Evolutionary conservation across 1,140 invertebrate genomes (phyloP), one percentile per base, ranked within the genome.

Genomic region (Hydropsyche tenuis): DNA sequence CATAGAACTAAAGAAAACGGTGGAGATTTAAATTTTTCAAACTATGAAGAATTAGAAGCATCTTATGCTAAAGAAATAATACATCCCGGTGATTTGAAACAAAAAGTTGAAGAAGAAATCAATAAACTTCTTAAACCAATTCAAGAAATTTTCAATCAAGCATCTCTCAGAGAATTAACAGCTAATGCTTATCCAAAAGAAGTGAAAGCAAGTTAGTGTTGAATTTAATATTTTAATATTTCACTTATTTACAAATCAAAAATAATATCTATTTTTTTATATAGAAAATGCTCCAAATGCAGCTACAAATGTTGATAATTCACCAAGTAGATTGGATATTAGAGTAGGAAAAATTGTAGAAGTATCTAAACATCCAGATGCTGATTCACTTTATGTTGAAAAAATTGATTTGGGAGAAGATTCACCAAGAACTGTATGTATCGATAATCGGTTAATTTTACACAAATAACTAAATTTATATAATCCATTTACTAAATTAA

Each of bases 21-120:
- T 60, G 96, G 96, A 60, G 87, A 95, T 84, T 77, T 90, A 51
- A 85, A 85, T 18, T 99, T 90, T 84, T 81, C 84, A 0, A 90
- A 87, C 6, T 98, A 91, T 85, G 88, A 91, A 70, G 88, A 91
- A 70, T 83, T 99, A 45, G 94, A 97, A 86, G 81, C 83, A 77
- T 88, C 89, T 71, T 96, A 93, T 86, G 89, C 90, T 0, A 89
- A 90, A 66, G 82, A 96, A 85, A 89, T 94, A 78, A 85, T 99
- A 68, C 95, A 98, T 88, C 97, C 97, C 37, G 96, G 91, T 46
- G 97, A 99, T 87, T 86, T 99, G 69, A 99, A 99, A 85, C 86
- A 83, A 62, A 89, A 91, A 56, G 92, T 95, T 23, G 94, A 95
- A 84, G 81, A 85, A 74, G 93, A 94, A 77, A 91, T 99, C 2